These are phyloP conservation scores for Phalacrocorax brasilianus DNA, from an alignment of 2,113 vertebrate genomes.

Conservation along the genomic window DNA sequence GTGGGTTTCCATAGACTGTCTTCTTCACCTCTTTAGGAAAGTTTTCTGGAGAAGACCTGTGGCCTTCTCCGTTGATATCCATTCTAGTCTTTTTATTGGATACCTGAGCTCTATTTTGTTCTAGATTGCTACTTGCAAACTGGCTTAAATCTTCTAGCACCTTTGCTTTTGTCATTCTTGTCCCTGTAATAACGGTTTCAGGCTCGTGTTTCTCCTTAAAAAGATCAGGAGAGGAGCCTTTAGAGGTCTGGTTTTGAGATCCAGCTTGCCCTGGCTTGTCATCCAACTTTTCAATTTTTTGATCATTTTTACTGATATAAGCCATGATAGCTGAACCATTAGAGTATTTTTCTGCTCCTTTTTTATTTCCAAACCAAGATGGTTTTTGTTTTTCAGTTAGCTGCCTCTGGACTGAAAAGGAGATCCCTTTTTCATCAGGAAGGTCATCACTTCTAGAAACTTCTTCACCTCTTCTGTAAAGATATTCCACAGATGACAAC, in stretches of 20 bases:
- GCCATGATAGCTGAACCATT: constrained; percentile 21
- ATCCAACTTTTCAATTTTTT: constrained; percentile 36
- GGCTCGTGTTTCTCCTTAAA: constrained; percentile 36
- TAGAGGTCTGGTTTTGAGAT: constrained; percentile 37
- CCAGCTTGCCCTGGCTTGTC: not conserved
- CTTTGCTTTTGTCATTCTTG: constrained; percentile 55
- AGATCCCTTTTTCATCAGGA: constrained; percentile 63
- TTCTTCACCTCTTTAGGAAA: constrained; percentile 14
- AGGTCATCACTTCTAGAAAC: not conserved
- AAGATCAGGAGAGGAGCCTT: constrained; percentile 3
- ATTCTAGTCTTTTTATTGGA: constrained; percentile 3
- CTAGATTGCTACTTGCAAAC: not conserved
- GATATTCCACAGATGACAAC: constrained; percentile 73
- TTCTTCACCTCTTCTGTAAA: constrained; percentile 50
- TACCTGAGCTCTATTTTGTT: constrained; percentile 54
- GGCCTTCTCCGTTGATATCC: constrained; percentile 9
- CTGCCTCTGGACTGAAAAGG: constrained; percentile 46
- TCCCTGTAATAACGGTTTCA: constrained; percentile 24
- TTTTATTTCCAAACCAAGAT: constrained; percentile 15
- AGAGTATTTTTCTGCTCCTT: not conserved
- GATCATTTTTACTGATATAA: constrained; percentile 7
- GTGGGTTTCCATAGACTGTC: constrained; percentile 67
- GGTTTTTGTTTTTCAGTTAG: constrained; percentile 30
- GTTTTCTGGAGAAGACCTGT: constrained; percentile 33
- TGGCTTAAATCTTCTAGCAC: constrained; percentile 11